Evolutionary conservation across 2,888 invertebrate species (phyloP).

Genomic region (Chirona hameri): DNA sequence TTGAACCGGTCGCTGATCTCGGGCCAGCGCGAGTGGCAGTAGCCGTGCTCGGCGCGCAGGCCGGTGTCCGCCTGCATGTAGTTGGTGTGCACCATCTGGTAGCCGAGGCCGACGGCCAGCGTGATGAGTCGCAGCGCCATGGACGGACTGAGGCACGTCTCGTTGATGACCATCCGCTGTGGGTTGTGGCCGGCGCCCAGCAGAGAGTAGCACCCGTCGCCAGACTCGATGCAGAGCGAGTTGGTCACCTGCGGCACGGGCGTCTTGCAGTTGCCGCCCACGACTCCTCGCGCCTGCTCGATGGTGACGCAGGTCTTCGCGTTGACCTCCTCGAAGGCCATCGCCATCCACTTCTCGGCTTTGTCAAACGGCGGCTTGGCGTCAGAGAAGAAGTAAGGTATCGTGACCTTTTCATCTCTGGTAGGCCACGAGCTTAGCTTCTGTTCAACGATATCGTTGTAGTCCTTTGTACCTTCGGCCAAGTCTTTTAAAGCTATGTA

Average conservation of each 20-base stretch:
- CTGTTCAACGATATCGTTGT: not conserved
- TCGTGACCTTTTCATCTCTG: not conserved
- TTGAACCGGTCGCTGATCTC: not conserved
- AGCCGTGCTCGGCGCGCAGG: not conserved
- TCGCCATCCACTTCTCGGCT: not conserved
- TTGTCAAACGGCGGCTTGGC: too few relatives aligned
- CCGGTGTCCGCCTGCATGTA: not conserved
- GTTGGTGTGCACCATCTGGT: not conserved
- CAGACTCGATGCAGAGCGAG: not conserved
- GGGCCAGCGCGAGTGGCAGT: not conserved
- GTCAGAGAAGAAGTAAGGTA: not conserved
- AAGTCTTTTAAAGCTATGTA: not conserved
- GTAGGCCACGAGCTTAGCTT: not conserved
- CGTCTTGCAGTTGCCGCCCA: not conserved
- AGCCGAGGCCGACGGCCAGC: not conserved
- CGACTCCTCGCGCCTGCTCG: not conserved
- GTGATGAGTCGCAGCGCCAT: not conserved
- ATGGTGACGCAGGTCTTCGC: not conserved
- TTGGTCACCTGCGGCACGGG: not conserved
- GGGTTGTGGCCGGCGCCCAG: slow-evolving; percentile 3
- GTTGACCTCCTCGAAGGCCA: not conserved
- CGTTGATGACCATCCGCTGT: not conserved
- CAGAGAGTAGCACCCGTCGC: not conserved
- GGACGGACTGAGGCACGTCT: not conserved
- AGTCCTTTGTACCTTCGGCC: not conserved